Base-by-base conservation (phyloP, 2,797 vertebrate species). In the Rhynchonycteris naso region DNA sequence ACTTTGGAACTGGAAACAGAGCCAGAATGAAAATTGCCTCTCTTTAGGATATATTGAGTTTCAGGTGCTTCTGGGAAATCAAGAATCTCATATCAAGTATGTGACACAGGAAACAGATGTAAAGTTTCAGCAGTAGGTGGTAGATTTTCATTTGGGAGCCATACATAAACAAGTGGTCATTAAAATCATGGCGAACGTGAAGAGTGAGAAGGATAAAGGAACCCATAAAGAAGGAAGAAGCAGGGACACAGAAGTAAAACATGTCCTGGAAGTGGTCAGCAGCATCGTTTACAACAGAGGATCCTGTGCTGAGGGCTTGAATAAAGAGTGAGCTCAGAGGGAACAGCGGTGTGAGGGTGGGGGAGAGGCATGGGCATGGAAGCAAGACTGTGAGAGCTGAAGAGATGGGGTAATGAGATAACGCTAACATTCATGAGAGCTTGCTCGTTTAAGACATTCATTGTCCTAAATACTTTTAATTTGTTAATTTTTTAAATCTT, bases 161-260 rank as follows among this genome's bases (percentile, higher is more conserved):
- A 72, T 19, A 50, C 7, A 2, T 69, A 69, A 90, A 59, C 4
- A 83, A 65, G 16, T 33, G 38, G 35, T 88, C 69, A 58, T 72
- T 69, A 28, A 76, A 88, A 79, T 87, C 11, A 11, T 43, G 50
- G 26, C 26, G 8, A 58, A 8, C 15, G 2, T 13, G 75, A 81
- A 81, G 61, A 87, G 14, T 72, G 78, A 93, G 71, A 28, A 84
- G 71, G 61, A 75, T 22, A 88, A 35, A 76, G 65, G n/a, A 93
- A 43, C 12, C 4, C 7, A 15, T 33, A 43, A 88, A 81, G 69
- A 69, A 79, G 71, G 14, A 71, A 78, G 30, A 79, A 52, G 83
- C 59, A 52, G n/a, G 5, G 6, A 50, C 13, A 22, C 15, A 63
- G 43, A 16, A 74, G 24, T 80, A n/a, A 90, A 74, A 61, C 16